A percentile compares a stretch with the other conserved stretches of the same genome.
Evolutionary conservation across 92 coral and sea anemone species (phyloP).

Genomic region (Epizoanthus ramosus): DNA sequence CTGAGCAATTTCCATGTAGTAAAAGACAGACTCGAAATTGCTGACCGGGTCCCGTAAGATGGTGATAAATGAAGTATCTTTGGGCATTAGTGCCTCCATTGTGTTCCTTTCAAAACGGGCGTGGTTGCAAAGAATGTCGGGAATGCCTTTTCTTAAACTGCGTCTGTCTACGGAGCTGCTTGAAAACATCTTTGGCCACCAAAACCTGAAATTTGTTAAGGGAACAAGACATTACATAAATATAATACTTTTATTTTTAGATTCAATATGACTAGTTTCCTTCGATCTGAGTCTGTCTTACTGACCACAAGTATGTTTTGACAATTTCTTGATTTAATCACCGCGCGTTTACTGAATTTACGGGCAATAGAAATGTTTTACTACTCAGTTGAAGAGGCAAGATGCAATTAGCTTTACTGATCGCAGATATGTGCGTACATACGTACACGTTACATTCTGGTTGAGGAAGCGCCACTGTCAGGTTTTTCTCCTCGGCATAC

Average conservation of each 20-base stretch:
- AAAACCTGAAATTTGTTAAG: neutral
- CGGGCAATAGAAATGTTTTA: too few relatives aligned
- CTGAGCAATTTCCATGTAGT: constrained; percentile 32
- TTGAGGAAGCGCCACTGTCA: constrained; percentile 36
- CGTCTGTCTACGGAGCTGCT: constrained; percentile 18
- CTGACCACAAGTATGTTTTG: too few relatives aligned
- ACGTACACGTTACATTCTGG: constrained; percentile 30
- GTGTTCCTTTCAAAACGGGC: constrained; percentile 19
- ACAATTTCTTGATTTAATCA: too few relatives aligned
- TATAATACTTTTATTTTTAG: neutral
- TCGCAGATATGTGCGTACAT: too few relatives aligned
- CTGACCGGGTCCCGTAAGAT: constrained; percentile 30
- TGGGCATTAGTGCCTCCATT: constrained; percentile 31
- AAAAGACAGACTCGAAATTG: constrained; percentile 32
- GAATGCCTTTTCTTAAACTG: constrained; percentile 3
- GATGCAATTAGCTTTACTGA: too few relatives aligned
- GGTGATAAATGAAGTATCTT: constrained; percentile 21
- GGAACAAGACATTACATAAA: neutral
- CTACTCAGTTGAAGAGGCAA: too few relatives aligned
- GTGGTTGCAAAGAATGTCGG: constrained; percentile 40
- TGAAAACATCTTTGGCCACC: constrained; percentile 33
- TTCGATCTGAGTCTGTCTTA: neutral
- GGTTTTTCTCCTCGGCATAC: constrained; percentile 28
- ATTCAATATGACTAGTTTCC: neutral
- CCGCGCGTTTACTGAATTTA: too few relatives aligned